Evolutionary conservation across 2,113 vertebrate species (phyloP).

Genomic region (Melanotaenia duboulayi): DNA sequence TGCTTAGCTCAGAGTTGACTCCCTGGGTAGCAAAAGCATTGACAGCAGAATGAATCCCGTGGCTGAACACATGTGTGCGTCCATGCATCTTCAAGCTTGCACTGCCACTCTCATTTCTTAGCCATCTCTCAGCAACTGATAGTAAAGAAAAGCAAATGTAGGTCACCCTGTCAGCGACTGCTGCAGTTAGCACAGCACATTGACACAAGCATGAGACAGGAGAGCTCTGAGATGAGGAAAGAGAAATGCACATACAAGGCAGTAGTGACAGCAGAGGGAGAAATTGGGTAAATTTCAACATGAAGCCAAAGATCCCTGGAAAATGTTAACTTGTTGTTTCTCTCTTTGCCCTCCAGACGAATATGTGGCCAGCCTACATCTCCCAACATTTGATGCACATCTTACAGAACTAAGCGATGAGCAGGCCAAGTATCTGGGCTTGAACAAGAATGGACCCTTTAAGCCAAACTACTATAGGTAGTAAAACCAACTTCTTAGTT

Average conservation of each 20-base stretch:
- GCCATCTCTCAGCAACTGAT: background rate
- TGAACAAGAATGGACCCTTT: slow-evolving; percentile 99
- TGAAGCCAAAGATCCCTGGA: slow-evolving; percentile 4
- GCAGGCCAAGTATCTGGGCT: slow-evolving; percentile 97
- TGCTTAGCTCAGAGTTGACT: slow-evolving; percentile 19
- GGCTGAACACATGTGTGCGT: slow-evolving; percentile 3
- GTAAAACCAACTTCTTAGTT: background rate
- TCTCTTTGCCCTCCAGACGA: slow-evolving; percentile 84
- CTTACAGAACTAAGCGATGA: slow-evolving; percentile 96
- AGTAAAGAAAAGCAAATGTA: slow-evolving; percentile 63
- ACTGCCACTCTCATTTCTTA: slow-evolving; percentile 13
- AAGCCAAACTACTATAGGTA: slow-evolving; percentile 99
- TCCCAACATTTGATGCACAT: slow-evolving; percentile 97
- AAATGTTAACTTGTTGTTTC: background rate
- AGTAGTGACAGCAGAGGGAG: background rate
- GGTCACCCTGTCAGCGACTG: slow-evolving; percentile 63
- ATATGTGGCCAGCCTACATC: slow-evolving; percentile 97
- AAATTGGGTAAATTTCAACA: slow-evolving; percentile 16
- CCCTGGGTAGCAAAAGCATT: slow-evolving; percentile 23
- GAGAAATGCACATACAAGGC: background rate
- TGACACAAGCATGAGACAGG: slow-evolving; percentile 4
- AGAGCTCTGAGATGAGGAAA: background rate
- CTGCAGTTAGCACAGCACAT: background rate
- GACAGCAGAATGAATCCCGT: slow-evolving; percentile 29
- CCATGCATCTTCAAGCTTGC: too few relatives aligned